Percentiles rank a stretch among this genome's conserved stretches.
phyloP scores from a whole-genome alignment of 2,113 vertebrate species.

The Castor canadensis region DNA sequence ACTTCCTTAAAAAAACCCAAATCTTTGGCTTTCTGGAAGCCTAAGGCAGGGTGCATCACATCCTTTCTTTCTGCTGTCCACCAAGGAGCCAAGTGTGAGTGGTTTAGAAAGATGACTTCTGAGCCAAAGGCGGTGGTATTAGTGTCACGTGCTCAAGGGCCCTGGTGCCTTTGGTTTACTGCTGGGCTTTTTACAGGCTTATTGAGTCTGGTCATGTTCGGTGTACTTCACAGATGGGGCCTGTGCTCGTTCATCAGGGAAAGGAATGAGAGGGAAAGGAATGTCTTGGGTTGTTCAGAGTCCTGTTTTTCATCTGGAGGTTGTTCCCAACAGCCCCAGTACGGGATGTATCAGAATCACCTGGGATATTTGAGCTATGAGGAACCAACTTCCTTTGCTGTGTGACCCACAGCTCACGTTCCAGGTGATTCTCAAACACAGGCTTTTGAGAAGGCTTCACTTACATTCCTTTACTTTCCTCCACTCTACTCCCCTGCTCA shows the following conservation, averaged over 20 bases:
- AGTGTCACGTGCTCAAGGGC: background rate
- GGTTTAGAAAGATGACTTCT: constrained; percentile 5
- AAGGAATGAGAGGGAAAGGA: background rate
- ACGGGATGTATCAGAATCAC: background rate
- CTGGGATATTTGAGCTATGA: background rate
- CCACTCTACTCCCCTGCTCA: background rate
- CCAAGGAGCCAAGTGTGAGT: background rate
- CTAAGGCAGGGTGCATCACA: constrained; percentile 10
- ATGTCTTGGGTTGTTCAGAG: background rate
- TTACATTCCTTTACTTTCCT: background rate
- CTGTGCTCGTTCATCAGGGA: background rate
- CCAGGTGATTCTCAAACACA: background rate
- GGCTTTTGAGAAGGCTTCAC: background rate
- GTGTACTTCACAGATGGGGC: background rate
- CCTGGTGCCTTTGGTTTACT: background rate
- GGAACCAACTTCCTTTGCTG: background rate
- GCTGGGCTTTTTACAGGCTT: background rate
- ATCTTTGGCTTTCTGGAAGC: background rate
- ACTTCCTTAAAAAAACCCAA: background rate
- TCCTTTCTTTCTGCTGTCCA: background rate
- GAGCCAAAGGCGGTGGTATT: background rate
- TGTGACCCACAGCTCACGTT: background rate
- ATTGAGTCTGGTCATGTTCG: background rate
- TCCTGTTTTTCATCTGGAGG: background rate
- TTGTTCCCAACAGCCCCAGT: background rate